Evolutionary conservation across 2,113 vertebrate species (phyloP), one percentile per base, ranked within the genome.

Genomic region (Oophaga pumilio): DNA sequence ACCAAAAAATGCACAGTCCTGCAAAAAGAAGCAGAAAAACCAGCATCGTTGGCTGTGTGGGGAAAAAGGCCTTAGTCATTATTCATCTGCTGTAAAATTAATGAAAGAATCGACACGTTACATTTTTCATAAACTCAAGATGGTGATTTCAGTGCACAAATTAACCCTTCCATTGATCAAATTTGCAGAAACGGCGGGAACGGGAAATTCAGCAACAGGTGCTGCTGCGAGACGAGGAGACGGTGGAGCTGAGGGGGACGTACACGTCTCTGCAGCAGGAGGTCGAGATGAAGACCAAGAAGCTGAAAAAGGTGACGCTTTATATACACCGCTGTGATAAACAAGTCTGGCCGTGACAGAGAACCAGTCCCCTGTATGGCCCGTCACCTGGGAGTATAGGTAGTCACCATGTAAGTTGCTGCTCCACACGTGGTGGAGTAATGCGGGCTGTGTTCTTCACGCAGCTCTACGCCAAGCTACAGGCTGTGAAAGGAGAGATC

Each of bases 231-330:
- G 97, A 98, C 0, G 98, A 99, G 91, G 98, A 99, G 93, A 97
- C 97, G 2, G 92, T 97, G 92, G 98, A 99, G 89, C 96, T 99
- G 89, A 96, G 94, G 43, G 98, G 97, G 87, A 99, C 98, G 0
- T 99, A 95, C 92, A 96, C 96, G 0, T 96, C 97, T 76, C 92
- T 99, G 92, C 98, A 98, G 92, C 98, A 99, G 92, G 98, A 99
- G 92, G 97, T 99, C 89, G 98, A 99, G 89, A 94, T 97, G 74
- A 99, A 99, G 91, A 99, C 97, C 91, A 98, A 97, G 94, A 99
- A 99, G 89, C 97, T 99, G 88, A 98, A 96, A 90, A 97, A 97
- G 96, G 98, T 99, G 89, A 73, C 8, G 20, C 13, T 8, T 33
- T 8, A 8, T 8, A 43, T 13, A 15, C 52, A 26, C 8, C 15